Base-by-base conservation (phyloP, 2,113 vertebrate species). In the Apeltes quadracus region DNA sequence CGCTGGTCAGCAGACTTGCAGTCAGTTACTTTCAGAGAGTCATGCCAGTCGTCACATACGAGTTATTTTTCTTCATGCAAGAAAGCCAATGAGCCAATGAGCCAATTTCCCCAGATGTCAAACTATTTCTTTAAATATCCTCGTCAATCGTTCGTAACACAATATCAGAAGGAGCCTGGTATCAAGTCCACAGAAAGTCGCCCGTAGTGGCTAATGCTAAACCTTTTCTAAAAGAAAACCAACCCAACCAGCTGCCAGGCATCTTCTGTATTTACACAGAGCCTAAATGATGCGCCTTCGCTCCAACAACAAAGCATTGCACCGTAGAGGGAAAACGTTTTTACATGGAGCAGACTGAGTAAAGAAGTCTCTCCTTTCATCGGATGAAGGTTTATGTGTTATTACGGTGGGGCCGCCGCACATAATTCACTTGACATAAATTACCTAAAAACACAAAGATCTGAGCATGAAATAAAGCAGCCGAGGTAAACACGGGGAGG, bases 401-500 rank as follows among this genome's bases (percentile, higher is more conserved):
- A 65, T 84, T 73, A 73, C 51, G 36, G 62, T 70, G 5, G 48
- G 41, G 20, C 36, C 61, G 79, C 79, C 57, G 50, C 59, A 50
- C 43, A 50, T 77, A 76, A 80, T 76, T 54, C 76, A 70, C 64
- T 44, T 74, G 72, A 83, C 69, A 84, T 72, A 62, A 83, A n/a
- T n/a, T 68, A 83, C 69, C 58, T 55, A 38, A 53, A 76, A 75
- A 77, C 29, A 20, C 27, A 62, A 69, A 78, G 64, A 80, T 62
- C 69, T 67, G 53, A 79, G 54, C 12, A 23, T 16, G 36, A 69
- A 81, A 34, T 36, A 38, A 34, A 56, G 25, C 20, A 48, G 73
- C 84, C 86, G 88, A 87, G 77, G 84, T 83, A 84, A 91, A 89
- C 79, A 81, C 89, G 86, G 89, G 87, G 88, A 75, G 85, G 87